These are phyloP conservation scores for Sebastes vulpes DNA, from an alignment of 2,797 vertebrate species.

Conservation along the genomic window DNA sequence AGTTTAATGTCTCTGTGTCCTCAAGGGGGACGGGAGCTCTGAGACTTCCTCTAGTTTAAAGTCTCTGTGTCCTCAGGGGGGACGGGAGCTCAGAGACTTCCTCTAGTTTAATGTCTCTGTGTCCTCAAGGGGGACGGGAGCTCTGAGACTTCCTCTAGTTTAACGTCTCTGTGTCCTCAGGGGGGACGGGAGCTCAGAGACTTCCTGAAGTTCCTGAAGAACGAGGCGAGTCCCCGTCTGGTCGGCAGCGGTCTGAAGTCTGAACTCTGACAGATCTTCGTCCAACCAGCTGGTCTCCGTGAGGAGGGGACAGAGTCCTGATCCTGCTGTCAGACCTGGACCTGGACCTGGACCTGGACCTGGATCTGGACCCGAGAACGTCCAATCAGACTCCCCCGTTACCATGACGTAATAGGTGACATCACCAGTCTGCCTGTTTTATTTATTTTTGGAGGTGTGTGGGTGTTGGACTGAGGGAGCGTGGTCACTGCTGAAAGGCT, in stretches of 20 bases:
- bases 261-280: slow-evolving; percentile 71
- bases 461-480: background rate
- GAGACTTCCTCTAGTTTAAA: slow-evolving; percentile 70
- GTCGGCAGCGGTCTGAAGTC: slow-evolving; percentile 39
- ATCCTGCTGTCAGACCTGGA: background rate
- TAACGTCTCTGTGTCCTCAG: too few species aligned
- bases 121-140: slow-evolving; percentile 33
- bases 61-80: slow-evolving; percentile 66
- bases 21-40: slow-evolving; percentile 22
- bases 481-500: background rate
- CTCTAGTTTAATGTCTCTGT: slow-evolving; percentile 57
- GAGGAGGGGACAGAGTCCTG: background rate
- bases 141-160: slow-evolving; percentile 82
- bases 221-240: slow-evolving; percentile 61
- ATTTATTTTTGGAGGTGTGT: background rate
- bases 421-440: background rate
- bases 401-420: background rate
- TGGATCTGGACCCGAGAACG: background rate
- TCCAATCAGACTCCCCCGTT: background rate
- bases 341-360: too few species aligned
- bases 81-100: slow-evolving; percentile 82
- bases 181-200: slow-evolving; percentile 64
- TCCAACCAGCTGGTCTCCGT: background rate
- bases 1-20: too few species aligned
- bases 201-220: slow-evolving; percentile 69